These are phyloP conservation scores for Grus americana DNA, from an alignment of 2,113 vertebrate genomes.

Conservation along the genomic window DNA sequence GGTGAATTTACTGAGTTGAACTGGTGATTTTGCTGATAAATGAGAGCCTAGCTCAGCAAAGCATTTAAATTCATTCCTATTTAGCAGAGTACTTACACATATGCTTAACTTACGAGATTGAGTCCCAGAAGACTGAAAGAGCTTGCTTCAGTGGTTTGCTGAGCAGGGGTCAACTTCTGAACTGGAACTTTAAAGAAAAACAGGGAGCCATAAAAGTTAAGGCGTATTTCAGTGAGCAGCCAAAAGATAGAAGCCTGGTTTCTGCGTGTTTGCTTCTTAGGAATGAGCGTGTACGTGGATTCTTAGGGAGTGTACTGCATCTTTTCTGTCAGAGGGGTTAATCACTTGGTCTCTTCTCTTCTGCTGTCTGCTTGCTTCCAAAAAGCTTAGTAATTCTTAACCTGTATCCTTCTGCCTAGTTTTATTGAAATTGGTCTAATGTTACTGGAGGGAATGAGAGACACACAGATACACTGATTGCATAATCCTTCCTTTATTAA, in stretches of 20 bases:
- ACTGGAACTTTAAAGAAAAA: background rate
- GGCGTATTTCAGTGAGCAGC: background rate
- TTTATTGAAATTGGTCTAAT: background rate
- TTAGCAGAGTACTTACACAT: background rate
- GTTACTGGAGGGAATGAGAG: background rate
- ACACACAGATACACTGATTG: background rate
- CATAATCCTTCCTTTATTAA: background rate
- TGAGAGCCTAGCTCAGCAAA: constrained; percentile 2
- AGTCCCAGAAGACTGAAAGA: background rate
- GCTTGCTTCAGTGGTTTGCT: background rate
- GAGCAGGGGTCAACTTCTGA: background rate
- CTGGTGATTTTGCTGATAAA: background rate
- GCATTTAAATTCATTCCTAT: background rate
- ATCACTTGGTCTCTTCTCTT: background rate
- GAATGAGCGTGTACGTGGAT: accelerated
- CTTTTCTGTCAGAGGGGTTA: background rate
- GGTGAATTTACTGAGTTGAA: background rate
- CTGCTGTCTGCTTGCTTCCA: background rate
- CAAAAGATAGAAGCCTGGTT: background rate
- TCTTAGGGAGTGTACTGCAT: background rate
- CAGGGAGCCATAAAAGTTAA: background rate
- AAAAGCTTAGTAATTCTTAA: background rate
- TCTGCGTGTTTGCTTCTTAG: background rate
- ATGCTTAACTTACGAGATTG: background rate
- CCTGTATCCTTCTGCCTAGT: background rate